Evolutionary conservation across 2,888 invertebrate species (phyloP).

Genomic region (Belgica antarctica): DNA sequence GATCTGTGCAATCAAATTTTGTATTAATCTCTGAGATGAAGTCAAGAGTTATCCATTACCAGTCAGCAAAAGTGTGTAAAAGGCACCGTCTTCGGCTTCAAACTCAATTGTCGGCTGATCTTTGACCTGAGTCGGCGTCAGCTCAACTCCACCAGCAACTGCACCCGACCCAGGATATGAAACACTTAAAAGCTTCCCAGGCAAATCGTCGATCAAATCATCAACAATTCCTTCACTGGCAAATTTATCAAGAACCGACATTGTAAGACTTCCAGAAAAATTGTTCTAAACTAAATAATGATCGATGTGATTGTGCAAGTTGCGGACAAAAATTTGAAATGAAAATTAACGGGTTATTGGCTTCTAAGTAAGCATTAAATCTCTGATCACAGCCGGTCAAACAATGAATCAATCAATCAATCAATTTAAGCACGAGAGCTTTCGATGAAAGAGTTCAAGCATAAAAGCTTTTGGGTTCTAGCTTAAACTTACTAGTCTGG

Average conservation of each 20-base stretch:
- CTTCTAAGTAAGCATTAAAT: too few species aligned
- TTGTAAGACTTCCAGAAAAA: not conserved
- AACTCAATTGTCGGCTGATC: conserved; percentile 27
- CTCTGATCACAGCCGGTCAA: too few species aligned
- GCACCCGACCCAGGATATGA: conserved; percentile 13
- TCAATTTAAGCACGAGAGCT: too few species aligned
- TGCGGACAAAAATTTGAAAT: too few species aligned
- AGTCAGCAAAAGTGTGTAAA: conserved; percentile 45
- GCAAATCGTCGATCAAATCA: conserved; percentile 12
- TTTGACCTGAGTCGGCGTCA: conserved; percentile 43
- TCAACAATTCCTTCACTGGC: not conserved
- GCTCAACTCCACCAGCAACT: not conserved
- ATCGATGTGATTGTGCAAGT: too few species aligned
- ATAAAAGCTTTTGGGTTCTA: too few species aligned
- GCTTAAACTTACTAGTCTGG: too few species aligned
- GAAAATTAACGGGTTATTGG: too few species aligned
- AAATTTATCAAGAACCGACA: conserved; percentile 15
- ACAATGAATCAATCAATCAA: too few species aligned
- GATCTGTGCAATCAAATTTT: conserved; percentile 13
- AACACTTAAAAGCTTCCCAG: not conserved
- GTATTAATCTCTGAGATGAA: not conserved
- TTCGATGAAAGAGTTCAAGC: too few species aligned
- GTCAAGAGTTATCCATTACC: not conserved
- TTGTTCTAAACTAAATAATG: too few species aligned
- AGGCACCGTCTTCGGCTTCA: conserved; percentile 27